Evolutionary conservation across 2,113 vertebrate species (phyloP).

Genomic region (Hoplias malabaricus): DNA sequence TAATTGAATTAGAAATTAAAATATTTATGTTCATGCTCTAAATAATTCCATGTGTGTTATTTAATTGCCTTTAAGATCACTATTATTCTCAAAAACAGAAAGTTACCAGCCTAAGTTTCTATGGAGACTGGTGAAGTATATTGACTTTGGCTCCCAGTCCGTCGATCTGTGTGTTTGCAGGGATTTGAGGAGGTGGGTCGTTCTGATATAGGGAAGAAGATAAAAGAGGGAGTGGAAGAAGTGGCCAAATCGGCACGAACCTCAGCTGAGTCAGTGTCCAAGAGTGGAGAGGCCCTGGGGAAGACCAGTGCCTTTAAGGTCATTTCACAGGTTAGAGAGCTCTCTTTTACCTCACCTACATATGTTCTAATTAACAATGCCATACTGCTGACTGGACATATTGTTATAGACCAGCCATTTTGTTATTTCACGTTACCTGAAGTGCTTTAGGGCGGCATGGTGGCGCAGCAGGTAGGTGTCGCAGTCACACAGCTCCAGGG

Average conservation of each 20-base stretch:
- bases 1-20: too few species aligned
- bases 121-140: not conserved
- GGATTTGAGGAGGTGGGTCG: conserved; percentile 87
- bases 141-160: too few species aligned
- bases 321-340: conserved; percentile 81
- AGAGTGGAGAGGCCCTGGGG: conserved; percentile 85
- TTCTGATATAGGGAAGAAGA: conserved; percentile 87
- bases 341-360: not conserved
- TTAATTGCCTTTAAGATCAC: not conserved
- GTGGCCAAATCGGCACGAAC: conserved; percentile 88
- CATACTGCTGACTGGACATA: too few species aligned
- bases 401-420: too few species aligned
- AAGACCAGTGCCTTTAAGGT: conserved; percentile 85
- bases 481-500: too few species aligned
- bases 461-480: too few species aligned
- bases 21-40: too few species aligned
- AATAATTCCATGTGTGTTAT: not conserved
- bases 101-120: too few species aligned
- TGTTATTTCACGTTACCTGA: too few species aligned
- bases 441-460: too few species aligned
- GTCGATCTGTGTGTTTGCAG: conserved; percentile 57
- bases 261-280: conserved; percentile 84
- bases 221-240: conserved; percentile 89
- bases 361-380: not conserved
- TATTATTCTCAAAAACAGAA: too few species aligned